Percentiles rank a stretch among this genome's conserved stretches.
Evolutionary conservation across 2,797 vertebrate species (phyloP).

Genomic region (Cynodonichthys magdalenae): DNA sequence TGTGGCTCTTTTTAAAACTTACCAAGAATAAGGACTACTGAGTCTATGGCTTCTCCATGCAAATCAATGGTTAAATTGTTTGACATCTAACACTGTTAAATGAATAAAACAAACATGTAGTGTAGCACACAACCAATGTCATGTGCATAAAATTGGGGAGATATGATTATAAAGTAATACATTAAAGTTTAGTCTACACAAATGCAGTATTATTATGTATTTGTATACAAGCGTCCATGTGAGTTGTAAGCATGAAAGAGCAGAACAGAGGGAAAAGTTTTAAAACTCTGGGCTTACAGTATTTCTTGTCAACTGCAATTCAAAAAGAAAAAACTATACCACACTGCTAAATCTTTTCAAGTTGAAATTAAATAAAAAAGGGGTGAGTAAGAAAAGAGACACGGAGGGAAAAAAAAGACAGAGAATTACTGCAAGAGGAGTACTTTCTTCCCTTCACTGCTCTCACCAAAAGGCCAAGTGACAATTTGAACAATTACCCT

Average conservation of each 20-base stretch:
- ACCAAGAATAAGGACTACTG: too few species aligned
- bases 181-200: too few species aligned
- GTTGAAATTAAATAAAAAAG: conserved; percentile 58
- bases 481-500: conserved; percentile 83
- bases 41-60: too few species aligned
- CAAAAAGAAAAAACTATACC: conserved; percentile 22
- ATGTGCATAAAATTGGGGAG: background rate
- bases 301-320: conserved; percentile 47
- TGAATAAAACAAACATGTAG: background rate
- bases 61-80: too few species aligned
- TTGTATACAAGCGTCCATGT: conserved; percentile 1
- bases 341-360: conserved; percentile 50
- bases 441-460: conserved; percentile 63
- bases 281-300: conserved; percentile 18
- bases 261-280: background rate
- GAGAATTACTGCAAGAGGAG: conserved; percentile 67
- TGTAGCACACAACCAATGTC: background rate
- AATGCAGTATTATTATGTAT: background rate
- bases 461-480: conserved; percentile 82
- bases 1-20: too few species aligned
- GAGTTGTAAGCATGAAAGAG: background rate
- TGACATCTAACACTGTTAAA: background rate
- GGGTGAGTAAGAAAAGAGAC: conserved; percentile 38
- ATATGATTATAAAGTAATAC: background rate
- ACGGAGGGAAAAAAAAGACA: conserved; percentile 41